Percentiles rank a stretch among this genome's conserved stretches.
Conservation (phyloP, 2,113 vertebrate species). For the Daphoenositta chrysoptera region DNA sequence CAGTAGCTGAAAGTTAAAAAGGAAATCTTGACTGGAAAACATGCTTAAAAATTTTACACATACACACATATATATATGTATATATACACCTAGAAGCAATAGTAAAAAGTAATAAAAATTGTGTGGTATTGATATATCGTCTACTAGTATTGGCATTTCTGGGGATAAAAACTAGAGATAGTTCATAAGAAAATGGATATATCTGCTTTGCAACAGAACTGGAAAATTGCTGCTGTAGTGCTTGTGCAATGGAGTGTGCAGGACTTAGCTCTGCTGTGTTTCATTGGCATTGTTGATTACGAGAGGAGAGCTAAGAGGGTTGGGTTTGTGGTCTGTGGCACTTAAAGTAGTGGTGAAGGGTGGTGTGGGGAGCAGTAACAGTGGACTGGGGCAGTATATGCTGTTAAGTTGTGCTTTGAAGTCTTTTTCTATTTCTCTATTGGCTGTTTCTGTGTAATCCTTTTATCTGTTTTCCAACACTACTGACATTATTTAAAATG, state of each 20-base stretch:
- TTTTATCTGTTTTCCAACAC: neutral
- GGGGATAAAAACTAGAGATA: neutral
- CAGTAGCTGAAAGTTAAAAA: neutral
- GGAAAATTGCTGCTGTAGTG: neutral
- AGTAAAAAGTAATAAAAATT: neutral
- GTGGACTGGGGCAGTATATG: neutral
- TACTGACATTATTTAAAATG: neutral
- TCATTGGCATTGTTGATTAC: neutral
- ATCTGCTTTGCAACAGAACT: neutral
- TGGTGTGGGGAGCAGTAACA: rapidly evolving
- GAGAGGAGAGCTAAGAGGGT: neutral
- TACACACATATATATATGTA: rapidly evolving
- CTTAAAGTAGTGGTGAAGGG: neutral
- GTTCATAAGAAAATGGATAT: neutral
- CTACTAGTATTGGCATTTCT: neutral
- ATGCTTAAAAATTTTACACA: neutral
- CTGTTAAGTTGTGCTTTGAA: neutral
- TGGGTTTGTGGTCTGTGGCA: neutral
- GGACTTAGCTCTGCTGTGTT: neutral
- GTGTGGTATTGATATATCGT: neutral
- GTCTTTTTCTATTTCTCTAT: neutral
- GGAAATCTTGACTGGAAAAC: neutral
- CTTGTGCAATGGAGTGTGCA: neutral
- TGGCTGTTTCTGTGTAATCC: neutral
- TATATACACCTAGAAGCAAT: neutral